Evolutionary conservation across 1,140 invertebrate species (phyloP).

Genomic region (Trichoplusia ni): DNA sequence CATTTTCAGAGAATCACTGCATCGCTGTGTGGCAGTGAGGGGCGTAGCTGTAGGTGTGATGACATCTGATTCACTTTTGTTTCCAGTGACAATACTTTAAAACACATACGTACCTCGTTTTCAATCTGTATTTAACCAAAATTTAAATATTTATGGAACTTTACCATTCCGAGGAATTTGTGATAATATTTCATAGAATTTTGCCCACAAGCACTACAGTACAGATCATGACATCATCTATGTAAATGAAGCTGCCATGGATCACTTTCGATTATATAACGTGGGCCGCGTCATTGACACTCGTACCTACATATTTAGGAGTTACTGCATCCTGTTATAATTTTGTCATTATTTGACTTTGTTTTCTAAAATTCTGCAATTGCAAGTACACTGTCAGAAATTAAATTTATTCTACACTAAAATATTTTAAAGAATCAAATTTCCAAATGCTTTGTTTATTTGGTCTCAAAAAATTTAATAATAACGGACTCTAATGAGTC

Average conservation of each 20-base stretch:
- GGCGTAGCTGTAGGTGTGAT: conserved; percentile 15
- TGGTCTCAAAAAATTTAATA: neutral
- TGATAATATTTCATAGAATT: neutral
- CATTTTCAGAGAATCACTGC: conserved; percentile 9
- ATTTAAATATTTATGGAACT: neutral
- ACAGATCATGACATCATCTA: conserved; percentile 50
- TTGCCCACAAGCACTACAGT: neutral
- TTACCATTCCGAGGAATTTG: neutral
- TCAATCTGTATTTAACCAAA: too few relatives aligned
- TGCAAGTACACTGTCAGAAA: neutral
- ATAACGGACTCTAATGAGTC: conserved; percentile 53
- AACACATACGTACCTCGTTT: neutral
- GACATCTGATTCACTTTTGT: conserved; percentile 41
- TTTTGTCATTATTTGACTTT: neutral
- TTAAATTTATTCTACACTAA: neutral
- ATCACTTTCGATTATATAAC: conserved; percentile 47
- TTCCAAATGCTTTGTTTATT: too few relatives aligned
- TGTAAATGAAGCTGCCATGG: conserved; percentile 54
- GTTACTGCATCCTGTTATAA: neutral
- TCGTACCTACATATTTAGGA: neutral
- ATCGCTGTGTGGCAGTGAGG: neutral
- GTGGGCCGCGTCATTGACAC: conserved; percentile 26
- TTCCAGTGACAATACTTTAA: neutral
- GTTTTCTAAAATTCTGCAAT: neutral
- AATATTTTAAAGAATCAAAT: neutral